Conservation (phyloP, 2,113 vertebrate species). For the Lepisosteus osseus region DNA sequence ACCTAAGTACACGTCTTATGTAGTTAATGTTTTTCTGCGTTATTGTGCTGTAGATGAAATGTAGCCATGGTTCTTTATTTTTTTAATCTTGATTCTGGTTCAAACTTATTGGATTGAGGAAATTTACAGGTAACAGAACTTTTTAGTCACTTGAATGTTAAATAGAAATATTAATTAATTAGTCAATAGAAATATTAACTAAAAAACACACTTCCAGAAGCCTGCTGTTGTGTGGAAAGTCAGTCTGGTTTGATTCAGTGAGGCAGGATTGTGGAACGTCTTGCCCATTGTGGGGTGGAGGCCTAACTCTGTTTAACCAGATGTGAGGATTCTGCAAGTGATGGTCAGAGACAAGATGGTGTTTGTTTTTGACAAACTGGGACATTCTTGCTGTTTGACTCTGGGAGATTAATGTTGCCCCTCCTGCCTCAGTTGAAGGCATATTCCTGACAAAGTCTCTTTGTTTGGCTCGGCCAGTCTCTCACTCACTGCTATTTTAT, state of each 20-base stretch:
- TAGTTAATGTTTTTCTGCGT: no score
- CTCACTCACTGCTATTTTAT: conserved; percentile 49
- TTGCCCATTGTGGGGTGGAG: conserved; percentile 16
- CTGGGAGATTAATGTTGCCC: conserved; percentile 48
- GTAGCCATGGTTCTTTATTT: no score
- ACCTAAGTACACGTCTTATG: no score
- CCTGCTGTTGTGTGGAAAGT: background rate
- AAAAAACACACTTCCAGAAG: background rate
- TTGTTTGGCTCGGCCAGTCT: conserved; percentile 41
- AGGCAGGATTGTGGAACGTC: background rate
- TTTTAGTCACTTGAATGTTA: no score
- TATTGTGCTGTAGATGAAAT: no score
- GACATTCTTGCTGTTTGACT: conserved; percentile 55
- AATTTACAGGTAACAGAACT: no score
- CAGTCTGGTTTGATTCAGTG: conserved; percentile 31
- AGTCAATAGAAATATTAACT: no score
- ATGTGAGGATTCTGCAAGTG: conserved; percentile 46
- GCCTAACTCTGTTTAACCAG: conserved; percentile 48
- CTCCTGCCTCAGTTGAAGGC: conserved; percentile 31
- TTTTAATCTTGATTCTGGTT: no score
- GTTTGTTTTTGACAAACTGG: conserved; percentile 59
- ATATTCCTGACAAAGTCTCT: conserved; percentile 45
- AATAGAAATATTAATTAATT: no score
- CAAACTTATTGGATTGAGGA: no score
- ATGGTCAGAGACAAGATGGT: conserved; percentile 50